phyloP scores from a whole-genome alignment of 1,140 invertebrate species.

The Macrobrachium nipponense region DNA sequence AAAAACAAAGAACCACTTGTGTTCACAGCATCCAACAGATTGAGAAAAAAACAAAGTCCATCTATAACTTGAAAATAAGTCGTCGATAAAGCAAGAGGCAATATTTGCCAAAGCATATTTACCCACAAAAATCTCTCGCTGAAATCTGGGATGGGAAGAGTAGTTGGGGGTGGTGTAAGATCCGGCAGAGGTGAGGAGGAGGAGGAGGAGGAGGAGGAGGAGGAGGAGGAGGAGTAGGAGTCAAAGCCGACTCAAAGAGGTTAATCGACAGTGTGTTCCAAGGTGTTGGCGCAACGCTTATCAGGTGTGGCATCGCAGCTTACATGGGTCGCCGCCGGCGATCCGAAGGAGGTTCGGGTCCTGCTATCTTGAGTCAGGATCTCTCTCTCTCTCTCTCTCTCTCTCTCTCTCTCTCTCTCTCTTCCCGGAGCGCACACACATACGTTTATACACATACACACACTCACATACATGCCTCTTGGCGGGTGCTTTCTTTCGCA shows the following conservation, averaged over 20 bases:
- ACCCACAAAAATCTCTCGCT: no score
- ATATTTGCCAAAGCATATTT: no score
- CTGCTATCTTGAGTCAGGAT: neutral
- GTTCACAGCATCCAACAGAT: no score
- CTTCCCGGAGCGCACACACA: neutral
- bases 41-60: no score
- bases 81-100: no score
- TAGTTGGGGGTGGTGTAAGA: neutral
- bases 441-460: no score
- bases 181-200: neutral
- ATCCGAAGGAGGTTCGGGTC: neutral
- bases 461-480: neutral
- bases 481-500: conserved; percentile 24
- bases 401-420: neutral
- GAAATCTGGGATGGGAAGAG: neutral
- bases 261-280: conserved; percentile 28
- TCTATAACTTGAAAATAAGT: no score
- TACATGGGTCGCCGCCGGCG: conserved; percentile 5
- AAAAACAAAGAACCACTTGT: no score
- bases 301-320: conserved; percentile 35
- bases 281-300: conserved; percentile 25
- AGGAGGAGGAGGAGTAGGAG: neutral
- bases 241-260: neutral
- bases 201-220: neutral
- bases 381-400: neutral